These are phyloP conservation scores for Elaphurus davidianus DNA, from an alignment of 2,113 vertebrate species.

Conservation along the genomic window DNA sequence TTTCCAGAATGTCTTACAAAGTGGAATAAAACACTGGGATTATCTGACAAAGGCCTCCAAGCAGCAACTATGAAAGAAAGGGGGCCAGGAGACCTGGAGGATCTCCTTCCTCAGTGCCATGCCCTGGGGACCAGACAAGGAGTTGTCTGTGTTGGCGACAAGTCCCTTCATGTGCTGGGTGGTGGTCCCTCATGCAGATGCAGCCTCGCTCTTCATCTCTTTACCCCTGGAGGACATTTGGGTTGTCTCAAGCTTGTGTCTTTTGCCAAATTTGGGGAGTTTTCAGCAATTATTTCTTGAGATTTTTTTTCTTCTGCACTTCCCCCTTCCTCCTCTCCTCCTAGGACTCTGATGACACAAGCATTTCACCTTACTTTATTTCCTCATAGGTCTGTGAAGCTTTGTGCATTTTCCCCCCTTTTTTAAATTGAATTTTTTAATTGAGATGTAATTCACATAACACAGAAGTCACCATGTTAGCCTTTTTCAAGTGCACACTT, in stretches of 20 bases:
- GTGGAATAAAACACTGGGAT: rapidly evolving
- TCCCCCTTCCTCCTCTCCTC: rapidly evolving
- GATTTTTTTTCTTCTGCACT: not conserved
- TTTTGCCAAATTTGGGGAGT: not conserved
- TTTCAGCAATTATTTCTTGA: no score
- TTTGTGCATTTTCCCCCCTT: rapidly evolving
- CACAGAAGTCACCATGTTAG: not conserved
- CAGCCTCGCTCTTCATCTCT: rapidly evolving
- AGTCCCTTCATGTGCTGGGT: rapidly evolving
- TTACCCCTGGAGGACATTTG: rapidly evolving
- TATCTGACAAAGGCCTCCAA: not conserved
- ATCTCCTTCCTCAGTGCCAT: rapidly evolving
- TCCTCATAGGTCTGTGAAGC: not conserved
- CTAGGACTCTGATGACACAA: rapidly evolving
- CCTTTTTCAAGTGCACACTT: rapidly evolving
- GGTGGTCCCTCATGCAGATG: rapidly evolving
- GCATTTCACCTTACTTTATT: rapidly evolving
- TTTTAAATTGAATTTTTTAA: not conserved
- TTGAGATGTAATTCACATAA: not conserved
- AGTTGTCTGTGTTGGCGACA: rapidly evolving
- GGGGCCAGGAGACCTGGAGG: not conserved
- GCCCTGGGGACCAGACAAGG: not conserved
- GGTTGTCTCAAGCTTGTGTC: not conserved
- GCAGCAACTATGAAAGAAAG: not conserved
- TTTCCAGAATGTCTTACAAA: rapidly evolving